Base-by-base conservation (phyloP, 2,113 vertebrate species). In the Pteronura brasiliensis region DNA sequence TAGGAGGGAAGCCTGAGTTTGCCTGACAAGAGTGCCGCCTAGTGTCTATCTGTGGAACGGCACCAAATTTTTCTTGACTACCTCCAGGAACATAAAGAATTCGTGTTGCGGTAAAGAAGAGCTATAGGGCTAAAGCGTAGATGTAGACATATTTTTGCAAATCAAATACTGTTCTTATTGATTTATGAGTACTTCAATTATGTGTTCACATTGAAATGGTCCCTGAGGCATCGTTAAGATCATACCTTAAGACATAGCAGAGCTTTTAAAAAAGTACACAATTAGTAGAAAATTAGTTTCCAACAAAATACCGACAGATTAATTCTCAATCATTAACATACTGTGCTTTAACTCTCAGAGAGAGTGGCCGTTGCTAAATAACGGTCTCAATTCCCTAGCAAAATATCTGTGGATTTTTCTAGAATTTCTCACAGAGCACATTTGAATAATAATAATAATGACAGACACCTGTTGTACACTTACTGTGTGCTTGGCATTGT, bases 21-120 rank as follows among this genome's bases (percentile, higher is more conserved):
- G 87, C 90, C 97, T 97, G 93, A 95, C 95, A 92, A 96, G 83
- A 81, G 97, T 52, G 55, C 18, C 69, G 1, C 89, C 97, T 96
- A 42, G 95, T 92, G 96, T 55, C 84, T 31, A 3, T 1, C 14
- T 71, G 18, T 47, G 63, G 83, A 96, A 96, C 63, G 87, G n/a
- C 74, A 96, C 14, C 6, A 55, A 86, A 27, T 57, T 90, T 80
- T 59, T 76, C 86, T 85, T 86, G 1, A 21, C 6, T 10, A 1
- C 11, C 0, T 47, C 36, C 44, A 3, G 71, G 36, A 34, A 52
- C 63, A 1, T 10, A 9, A 6, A 2, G 29, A 2, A 23, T 27
- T 39, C 18, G 27, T 71, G 18, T 29, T 74, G 44, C 9, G 5
- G n/a, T 34, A 65, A 11, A 29, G 44, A 65, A 95, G 3, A 74